Evolutionary conservation across 2,113 vertebrate species (phyloP).

Genomic region (Ascaphus truei): DNA sequence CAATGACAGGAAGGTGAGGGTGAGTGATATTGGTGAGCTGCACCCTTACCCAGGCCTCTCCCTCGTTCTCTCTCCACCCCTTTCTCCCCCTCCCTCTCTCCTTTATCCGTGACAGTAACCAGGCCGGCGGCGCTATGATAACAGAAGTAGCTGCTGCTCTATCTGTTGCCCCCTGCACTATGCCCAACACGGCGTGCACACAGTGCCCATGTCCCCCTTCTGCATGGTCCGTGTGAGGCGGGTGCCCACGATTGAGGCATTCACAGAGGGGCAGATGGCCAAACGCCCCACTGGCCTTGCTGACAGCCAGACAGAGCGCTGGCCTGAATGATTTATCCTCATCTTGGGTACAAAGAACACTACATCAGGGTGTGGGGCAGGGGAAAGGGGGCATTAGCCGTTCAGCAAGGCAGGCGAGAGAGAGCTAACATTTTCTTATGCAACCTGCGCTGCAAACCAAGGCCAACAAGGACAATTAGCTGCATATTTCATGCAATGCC

Average conservation of each 20-base stretch:
- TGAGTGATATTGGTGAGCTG: neutral
- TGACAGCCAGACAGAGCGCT: neutral
- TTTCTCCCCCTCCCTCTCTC: neutral
- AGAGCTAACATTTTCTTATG: neutral
- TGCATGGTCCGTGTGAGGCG: too few relatives aligned
- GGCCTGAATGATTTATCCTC: neutral
- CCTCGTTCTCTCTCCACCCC: neutral
- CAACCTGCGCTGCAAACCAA: neutral
- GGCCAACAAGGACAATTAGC: too few relatives aligned
- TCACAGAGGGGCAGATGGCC: neutral
- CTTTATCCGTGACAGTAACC: slow-evolving; percentile 2
- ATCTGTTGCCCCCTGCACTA: neutral
- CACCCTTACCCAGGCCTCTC: neutral
- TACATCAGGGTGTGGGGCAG: neutral
- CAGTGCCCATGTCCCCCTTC: neutral
- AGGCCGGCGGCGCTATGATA: neutral
- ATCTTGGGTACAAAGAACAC: too few relatives aligned
- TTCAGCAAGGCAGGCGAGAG: neutral
- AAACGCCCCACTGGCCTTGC: neutral
- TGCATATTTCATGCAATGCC: neutral
- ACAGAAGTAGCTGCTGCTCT: neutral
- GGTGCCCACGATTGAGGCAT: neutral
- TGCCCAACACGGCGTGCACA: neutral
- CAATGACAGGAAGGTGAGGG: neutral
- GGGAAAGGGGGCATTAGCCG: neutral